Evolutionary conservation across 2,113 vertebrate species (phyloP), one percentile per base, ranked within the genome.

Genomic region (Eupsittula cactorum): DNA sequence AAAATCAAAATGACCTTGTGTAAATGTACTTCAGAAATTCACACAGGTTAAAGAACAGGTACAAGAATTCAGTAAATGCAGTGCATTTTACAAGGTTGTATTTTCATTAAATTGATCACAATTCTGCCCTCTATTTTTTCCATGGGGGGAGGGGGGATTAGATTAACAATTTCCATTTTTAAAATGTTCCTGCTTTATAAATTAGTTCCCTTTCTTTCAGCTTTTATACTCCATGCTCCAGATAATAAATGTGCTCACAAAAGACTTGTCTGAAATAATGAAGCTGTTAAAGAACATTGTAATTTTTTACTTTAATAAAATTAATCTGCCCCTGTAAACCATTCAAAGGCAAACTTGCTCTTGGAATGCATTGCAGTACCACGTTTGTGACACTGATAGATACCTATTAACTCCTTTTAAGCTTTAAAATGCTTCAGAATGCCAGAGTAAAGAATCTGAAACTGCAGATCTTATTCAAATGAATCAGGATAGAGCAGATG

Each of bases 391-490:
- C 97, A 94, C 74, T 97, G 96, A 97, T 92, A 96, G 96, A 97
- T 96, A 97, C 97, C 94, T 95, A 96, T 98, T 98, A 98, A 97
- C 97, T 98, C 90, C 92, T 96, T 97, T 97, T 96, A 97, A 97
- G 96, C 95, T 97, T 96, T 95, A 91, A 97, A 97, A 97, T 95
- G 90, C 95, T 96, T 97, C 77, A 85, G 91, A 97, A 97, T 97
- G 95, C 92, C 84, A 70, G 81, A 96, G 95, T 93, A 97, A 97
- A 98, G 97, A 98, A 98, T 98, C 96, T 96, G 96, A 97, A 98
- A 98, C 95, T 98, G 97, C 96, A 93, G 97, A 98, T 98, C 98
- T 98, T 98, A 98, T 99, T 98, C 97, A 98, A 98, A 99, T 98
- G 97, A 98, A 98, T 98, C 98, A 96, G 97, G 97, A 97, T 97